Conservation (phyloP, 2,797 vertebrate species). For the Periparus ater region DNA sequence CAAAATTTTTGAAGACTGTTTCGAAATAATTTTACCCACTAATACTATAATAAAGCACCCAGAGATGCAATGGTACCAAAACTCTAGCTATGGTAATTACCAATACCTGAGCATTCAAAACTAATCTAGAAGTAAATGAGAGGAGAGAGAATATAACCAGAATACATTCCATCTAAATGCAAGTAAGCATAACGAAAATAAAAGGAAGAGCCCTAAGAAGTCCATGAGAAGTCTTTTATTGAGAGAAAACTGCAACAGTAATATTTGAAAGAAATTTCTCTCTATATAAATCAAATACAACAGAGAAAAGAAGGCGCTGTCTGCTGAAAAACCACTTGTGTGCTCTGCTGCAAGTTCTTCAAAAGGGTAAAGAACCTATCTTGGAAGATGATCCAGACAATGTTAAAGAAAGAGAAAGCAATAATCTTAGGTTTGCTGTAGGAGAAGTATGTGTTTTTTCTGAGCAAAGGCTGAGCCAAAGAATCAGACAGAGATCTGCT, state of each 20-base stretch:
- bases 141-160: neutral
- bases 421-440: neutral
- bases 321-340: neutral
- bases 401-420: neutral
- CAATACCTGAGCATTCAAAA: neutral
- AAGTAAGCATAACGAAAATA: neutral
- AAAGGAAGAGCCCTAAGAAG: neutral
- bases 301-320: neutral
- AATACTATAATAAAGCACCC: neutral
- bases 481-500: neutral
- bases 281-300: neutral
- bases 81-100: slow-evolving; percentile 20
- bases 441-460: neutral
- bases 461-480: neutral
- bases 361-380: neutral
- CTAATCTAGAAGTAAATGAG: neutral
- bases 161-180: neutral
- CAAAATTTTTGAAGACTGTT: neutral
- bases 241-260: neutral
- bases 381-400: neutral
- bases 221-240: neutral
- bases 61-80: neutral
- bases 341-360: neutral
- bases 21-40: neutral
- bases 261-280: neutral